Evolutionary conservation across 2,888 invertebrate species (phyloP).

Genomic region (Oligia latruncula): DNA sequence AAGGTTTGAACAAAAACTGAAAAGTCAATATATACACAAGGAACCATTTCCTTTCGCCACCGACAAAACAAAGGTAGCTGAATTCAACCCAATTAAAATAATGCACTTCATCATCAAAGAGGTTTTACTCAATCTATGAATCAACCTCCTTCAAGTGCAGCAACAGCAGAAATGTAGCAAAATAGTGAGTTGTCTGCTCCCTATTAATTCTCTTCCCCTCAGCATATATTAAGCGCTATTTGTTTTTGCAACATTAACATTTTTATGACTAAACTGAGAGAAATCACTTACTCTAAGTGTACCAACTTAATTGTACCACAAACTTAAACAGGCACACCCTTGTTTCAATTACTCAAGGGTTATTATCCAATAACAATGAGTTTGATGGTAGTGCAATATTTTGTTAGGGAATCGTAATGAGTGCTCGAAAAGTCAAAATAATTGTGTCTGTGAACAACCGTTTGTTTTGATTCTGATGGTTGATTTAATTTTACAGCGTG

Average conservation of each 20-base stretch:
- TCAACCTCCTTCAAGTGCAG: slow-evolving; percentile 73
- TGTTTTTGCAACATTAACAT: slow-evolving; percentile 90
- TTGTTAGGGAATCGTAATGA: slow-evolving; percentile 60
- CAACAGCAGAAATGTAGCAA: slow-evolving; percentile 73
- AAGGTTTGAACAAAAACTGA: background rate
- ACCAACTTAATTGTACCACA: slow-evolving; percentile 66
- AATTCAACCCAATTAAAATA: slow-evolving; percentile 5
- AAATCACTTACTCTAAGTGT: slow-evolving; percentile 84
- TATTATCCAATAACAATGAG: slow-evolving; percentile 24
- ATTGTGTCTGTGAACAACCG: slow-evolving; percentile 60
- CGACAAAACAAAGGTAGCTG: background rate
- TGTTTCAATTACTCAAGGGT: slow-evolving; percentile 46
- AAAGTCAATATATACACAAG: background rate
- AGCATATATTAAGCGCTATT: slow-evolving; percentile 88
- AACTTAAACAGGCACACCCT: slow-evolving; percentile 26
- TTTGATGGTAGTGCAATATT: background rate
- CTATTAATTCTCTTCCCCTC: slow-evolving; percentile 84
- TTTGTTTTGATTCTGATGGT: slow-evolving; percentile 62
- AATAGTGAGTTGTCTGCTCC: slow-evolving; percentile 60
- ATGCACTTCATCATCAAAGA: slow-evolving; percentile 19
- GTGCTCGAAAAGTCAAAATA: slow-evolving; percentile 63
- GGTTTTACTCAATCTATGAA: slow-evolving; percentile 5
- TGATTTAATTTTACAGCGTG: slow-evolving; percentile 50
- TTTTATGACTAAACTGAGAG: slow-evolving; percentile 89
- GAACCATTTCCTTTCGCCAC: background rate